Conservation (phyloP, 2,113 vertebrate species). For the Pterocles burchelli region DNA sequence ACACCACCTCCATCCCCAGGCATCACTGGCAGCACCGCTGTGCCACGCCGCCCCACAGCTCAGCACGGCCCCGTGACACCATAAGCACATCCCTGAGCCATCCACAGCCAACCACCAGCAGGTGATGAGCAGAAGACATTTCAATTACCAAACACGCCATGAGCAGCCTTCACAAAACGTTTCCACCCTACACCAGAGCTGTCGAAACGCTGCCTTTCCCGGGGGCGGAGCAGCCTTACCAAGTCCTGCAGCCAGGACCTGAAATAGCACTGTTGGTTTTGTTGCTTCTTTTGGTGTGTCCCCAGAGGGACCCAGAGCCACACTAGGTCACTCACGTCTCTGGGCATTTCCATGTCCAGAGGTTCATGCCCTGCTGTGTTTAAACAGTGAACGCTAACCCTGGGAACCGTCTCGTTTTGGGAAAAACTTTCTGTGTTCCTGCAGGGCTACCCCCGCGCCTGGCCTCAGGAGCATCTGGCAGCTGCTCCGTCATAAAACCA, state of each 20-base stretch:
- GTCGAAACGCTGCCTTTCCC: not conserved
- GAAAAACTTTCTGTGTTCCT: not conserved
- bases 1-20: not conserved
- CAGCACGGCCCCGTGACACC: not conserved
- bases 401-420: not conserved
- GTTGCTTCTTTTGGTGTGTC: not conserved
- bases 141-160: not conserved
- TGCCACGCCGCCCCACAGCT: accelerated
- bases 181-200: not conserved
- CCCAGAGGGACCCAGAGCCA: not conserved
- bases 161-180: not conserved
- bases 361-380: not conserved
- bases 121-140: not conserved
- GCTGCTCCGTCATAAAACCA: not conserved
- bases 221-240: not conserved
- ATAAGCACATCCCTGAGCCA: not conserved
- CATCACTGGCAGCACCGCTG: not conserved
- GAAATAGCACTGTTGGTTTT: not conserved
- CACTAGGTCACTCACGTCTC: not conserved
- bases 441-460: not conserved
- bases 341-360: not conserved
- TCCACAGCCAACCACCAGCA: accelerated
- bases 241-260: not conserved
- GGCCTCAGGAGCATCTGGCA: not conserved
- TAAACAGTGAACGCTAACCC: accelerated